phyloP scores from a whole-genome alignment of 2,888 invertebrate species.

The Nymphalis urticae region DNA sequence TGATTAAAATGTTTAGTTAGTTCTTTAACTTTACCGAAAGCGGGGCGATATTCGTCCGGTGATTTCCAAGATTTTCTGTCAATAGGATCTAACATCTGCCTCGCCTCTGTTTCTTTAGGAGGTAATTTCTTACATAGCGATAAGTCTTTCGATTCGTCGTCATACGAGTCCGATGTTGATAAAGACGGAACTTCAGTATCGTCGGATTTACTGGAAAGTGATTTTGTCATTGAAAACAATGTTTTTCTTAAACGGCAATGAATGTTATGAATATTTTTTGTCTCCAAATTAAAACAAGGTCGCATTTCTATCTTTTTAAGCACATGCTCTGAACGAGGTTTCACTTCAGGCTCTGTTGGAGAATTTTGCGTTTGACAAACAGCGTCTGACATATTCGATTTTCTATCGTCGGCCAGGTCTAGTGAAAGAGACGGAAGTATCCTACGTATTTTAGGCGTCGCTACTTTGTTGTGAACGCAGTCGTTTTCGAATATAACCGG shows the following conservation, averaged over 20 bases:
- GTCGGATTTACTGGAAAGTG: conserved; percentile 65
- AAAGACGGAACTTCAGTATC: conserved; percentile 66
- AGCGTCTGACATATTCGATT: conserved; percentile 65
- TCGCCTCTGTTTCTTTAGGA: conserved; percentile 56
- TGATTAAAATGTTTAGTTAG: conserved; percentile 86
- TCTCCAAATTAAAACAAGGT: conserved; percentile 58
- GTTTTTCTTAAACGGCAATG: conserved; percentile 65
- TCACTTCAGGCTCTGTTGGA: conserved; percentile 49
- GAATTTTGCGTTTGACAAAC: conserved; percentile 67
- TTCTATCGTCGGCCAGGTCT: conserved; percentile 61
- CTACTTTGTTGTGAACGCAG: conserved; percentile 52
- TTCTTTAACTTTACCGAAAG: conserved; percentile 86
- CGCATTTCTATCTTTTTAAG: conserved; percentile 56
- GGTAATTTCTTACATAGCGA: conserved; percentile 41
- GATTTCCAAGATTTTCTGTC: conserved; percentile 85
- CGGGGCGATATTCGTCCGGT: conserved; percentile 85
- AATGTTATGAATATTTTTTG: conserved; percentile 55
- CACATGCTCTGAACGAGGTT: conserved; percentile 35
- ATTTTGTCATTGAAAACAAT: conserved; percentile 62
- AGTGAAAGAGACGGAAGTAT: conserved; percentile 72
- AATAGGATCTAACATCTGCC: conserved; percentile 63
- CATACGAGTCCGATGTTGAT: conserved; percentile 66
- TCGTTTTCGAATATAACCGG: conserved; percentile 75
- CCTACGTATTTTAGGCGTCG: conserved; percentile 69
- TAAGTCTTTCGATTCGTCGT: conserved; percentile 46